Evolutionary conservation across 37 sponge, comb jelly and placozoan species (phyloP).

Genomic region (Hormiphora californensis): DNA sequence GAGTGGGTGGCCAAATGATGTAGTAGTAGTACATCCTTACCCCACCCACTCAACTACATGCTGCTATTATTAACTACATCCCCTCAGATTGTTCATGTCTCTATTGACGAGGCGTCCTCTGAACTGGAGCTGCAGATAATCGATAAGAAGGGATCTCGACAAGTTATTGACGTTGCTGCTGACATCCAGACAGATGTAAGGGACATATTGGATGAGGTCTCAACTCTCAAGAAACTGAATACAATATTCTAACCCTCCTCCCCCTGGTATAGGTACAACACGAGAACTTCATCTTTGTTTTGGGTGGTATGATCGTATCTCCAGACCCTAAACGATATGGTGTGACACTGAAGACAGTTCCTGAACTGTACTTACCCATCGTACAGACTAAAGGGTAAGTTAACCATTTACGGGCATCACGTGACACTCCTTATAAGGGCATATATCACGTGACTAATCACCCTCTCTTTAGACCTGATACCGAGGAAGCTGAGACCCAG

Average conservation of each 20-base stretch:
- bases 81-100: background rate
- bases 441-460: too few relatives aligned
- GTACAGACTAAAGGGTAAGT: too few relatives aligned
- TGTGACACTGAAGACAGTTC: constrained; percentile 29
- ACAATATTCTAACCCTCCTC: background rate
- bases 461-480: too few relatives aligned
- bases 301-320: background rate
- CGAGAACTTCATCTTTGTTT: constrained; percentile 1
- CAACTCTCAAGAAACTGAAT: background rate
- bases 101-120: background rate
- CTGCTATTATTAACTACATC: background rate
- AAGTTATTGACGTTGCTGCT: constrained; percentile 36
- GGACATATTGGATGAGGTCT: background rate
- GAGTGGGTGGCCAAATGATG: background rate
- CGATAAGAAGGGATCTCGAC: background rate
- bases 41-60: too few relatives aligned
- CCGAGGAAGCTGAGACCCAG: too few relatives aligned
- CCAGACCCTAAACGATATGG: constrained; percentile 2
- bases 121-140: constrained; percentile 19
- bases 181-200: constrained; percentile 38
- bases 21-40: background rate
- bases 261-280: background rate
- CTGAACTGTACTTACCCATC: constrained; percentile 25
- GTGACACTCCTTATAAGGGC: too few relatives aligned
- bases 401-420: too few relatives aligned